Conservation (phyloP, 2,797 vertebrate species). For the Lepidocolaptes lacrymiger region DNA sequence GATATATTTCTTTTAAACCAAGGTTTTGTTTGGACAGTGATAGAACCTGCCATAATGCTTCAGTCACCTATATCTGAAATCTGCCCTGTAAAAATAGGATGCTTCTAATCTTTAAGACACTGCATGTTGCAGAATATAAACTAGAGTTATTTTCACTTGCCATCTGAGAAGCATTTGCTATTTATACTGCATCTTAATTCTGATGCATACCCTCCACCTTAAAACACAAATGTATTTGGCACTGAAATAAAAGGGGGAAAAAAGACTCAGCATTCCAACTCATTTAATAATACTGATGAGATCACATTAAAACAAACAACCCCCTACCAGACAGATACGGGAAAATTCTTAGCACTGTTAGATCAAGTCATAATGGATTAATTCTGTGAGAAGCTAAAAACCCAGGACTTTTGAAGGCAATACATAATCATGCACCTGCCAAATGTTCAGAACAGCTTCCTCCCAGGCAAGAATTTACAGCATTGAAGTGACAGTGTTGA, state of each 20-base stretch:
- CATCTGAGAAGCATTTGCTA: background rate
- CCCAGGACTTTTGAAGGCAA: background rate
- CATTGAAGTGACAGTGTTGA: background rate
- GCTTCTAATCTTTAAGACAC: background rate
- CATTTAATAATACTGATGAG: background rate
- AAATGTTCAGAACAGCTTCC: background rate
- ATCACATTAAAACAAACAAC: background rate
- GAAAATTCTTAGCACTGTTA: background rate
- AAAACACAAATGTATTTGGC: background rate
- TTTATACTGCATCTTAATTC: background rate
- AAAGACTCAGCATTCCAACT: background rate
- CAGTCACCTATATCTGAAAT: background rate
- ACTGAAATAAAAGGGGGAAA: background rate
- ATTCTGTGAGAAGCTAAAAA: background rate
- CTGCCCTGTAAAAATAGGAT: background rate
- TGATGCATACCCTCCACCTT: background rate
- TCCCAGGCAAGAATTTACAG: slow-evolving; percentile 7
- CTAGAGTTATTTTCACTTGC: background rate
- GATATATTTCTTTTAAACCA: background rate
- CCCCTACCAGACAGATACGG: background rate
- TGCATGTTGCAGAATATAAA: background rate
- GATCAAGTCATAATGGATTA: background rate
- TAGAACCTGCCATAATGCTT: background rate
- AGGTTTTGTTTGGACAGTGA: background rate
- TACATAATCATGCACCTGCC: background rate